Base-by-base conservation (phyloP, 2,113 vertebrate species). In the Ophiodon elongatus region DNA sequence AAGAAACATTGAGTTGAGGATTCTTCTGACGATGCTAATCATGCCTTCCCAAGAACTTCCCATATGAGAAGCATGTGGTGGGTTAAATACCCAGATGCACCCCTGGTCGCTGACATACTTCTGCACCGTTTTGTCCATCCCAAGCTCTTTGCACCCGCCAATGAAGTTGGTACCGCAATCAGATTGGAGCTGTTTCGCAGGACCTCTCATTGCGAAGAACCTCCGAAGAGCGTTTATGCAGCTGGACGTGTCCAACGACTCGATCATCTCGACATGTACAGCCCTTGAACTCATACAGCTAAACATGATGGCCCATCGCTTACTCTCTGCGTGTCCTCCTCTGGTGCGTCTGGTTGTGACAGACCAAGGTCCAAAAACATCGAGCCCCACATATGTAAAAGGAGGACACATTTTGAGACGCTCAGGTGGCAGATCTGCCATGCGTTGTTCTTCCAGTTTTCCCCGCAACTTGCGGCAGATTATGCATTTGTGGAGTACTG, bases 291-390 rank as follows among this genome's bases (percentile, higher is more conserved):
- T 27, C 13, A 66, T 7, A 43, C 64, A 66, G 2, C 64, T 43
- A 9, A 66, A 66, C 37, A 41, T 43, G 23, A 66, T 66, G 64
- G 29, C 27, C 63, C 75, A 68, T 3, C 37, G 11, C 29, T 70
- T 70, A 37, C 65, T 60, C 19, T 79, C 65, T 4, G 50, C 64
- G 2, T 68, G 43, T 68, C 64, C 76, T 33, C 76, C 76, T 5
- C 65, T 68, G 14, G 50, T 79, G 13, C 21, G 10, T n/a, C 64
- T 33, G 8, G 29, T 31, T 11, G 13, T 43, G 14, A 68, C 3
- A 8, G 8, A n/a, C 77, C 67, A 80, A 5, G 67, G 67, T 2
- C 57, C 43, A 25, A 71, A 71, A 11, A 71, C 67, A 62, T 79
- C 43, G 1, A 79, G n/a, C 10, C 57, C 56, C 8, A 80, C 59